phyloP scores from a whole-genome alignment of 37 sponge, comb jelly and placozoan genomes.

The Cladorhizidae sp. region DNA sequence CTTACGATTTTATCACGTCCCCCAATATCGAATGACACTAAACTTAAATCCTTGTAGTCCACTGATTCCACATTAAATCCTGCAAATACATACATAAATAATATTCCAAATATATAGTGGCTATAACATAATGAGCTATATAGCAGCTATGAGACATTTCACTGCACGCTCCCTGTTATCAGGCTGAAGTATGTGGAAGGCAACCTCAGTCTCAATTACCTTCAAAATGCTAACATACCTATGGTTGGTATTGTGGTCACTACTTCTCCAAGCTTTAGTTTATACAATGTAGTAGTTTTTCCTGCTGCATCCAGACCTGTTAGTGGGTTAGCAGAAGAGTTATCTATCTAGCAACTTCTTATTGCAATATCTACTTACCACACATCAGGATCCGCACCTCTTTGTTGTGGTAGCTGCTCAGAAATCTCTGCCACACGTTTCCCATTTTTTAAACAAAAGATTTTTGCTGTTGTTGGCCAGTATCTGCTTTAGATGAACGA shows the following conservation, averaged over 20 bases:
- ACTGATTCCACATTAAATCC: slow-evolving; percentile 83
- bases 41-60: slow-evolving; percentile 40
- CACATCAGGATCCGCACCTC: slow-evolving; percentile 62
- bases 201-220: too few relatives aligned
- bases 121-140: too few relatives aligned
- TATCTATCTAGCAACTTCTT: background rate
- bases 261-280: slow-evolving; percentile 89
- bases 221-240: background rate
- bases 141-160: too few relatives aligned
- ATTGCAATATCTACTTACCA: slow-evolving; percentile 33
- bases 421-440: background rate
- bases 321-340: background rate
- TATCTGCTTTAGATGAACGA: too few relatives aligned
- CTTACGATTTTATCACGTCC: slow-evolving; percentile 64
- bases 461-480: too few relatives aligned
- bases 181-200: too few relatives aligned
- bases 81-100: slow-evolving; percentile 1
- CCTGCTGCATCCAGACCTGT: slow-evolving; percentile 88
- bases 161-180: too few relatives aligned
- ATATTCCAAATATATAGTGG: background rate
- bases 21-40: slow-evolving; percentile 64
- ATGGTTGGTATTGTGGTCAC: slow-evolving; percentile 85
- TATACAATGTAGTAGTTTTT: slow-evolving; percentile 84
- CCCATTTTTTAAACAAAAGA: slow-evolving; percentile 5
- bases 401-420: slow-evolving; percentile 2